These are phyloP conservation scores for Gambusia affinis DNA, from an alignment of 2,113 vertebrate species.

Conservation along the genomic window DNA sequence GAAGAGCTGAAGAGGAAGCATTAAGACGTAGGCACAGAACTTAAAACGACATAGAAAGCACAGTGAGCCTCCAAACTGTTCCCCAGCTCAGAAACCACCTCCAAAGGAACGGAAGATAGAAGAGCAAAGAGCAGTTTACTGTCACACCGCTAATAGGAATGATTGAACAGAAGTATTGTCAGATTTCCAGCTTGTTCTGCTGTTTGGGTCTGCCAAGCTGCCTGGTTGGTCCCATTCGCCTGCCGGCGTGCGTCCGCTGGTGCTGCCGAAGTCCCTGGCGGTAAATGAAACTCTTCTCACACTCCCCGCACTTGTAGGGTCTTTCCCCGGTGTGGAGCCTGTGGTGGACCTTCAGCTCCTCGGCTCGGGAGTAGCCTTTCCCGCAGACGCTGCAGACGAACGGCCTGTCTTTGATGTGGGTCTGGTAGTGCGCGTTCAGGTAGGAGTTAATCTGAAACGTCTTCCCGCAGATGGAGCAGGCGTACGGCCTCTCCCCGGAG, in stretches of 20 bases:
- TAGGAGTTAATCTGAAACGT: constrained; percentile 66
- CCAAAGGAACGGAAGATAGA: constrained; percentile 35
- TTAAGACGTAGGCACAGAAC: constrained; percentile 45
- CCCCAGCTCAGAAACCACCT: constrained; percentile 20
- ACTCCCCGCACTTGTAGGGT: constrained; percentile 62
- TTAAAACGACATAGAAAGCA: constrained; percentile 38
- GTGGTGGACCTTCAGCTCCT: constrained; percentile 77
- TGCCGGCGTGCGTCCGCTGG: constrained; percentile 67
- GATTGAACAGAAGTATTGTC: constrained; percentile 1
- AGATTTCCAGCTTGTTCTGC: constrained; percentile 50
- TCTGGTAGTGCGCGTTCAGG: constrained; percentile 69
- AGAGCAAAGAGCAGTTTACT: constrained; percentile 30
- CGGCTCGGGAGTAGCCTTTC: constrained; percentile 77
- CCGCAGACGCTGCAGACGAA: constrained; percentile 77
- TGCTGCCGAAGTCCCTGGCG: constrained; percentile 71
- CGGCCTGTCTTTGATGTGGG: constrained; percentile 66
- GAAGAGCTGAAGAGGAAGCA: constrained; percentile 42
- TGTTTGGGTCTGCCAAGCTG: constrained; percentile 71
- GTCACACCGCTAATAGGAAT: constrained; percentile 21
- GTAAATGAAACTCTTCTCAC: constrained; percentile 75
- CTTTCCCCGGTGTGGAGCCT: constrained; percentile 80
- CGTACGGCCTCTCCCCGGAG: constrained; percentile 62
- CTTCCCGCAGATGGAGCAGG: constrained; percentile 73
- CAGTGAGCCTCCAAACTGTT: constrained; percentile 15
- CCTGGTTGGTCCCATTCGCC: constrained; percentile 65